These are phyloP conservation scores for Encarsia formosa DNA, from an alignment of 2,888 invertebrate genomes.

Conservation along the genomic window DNA sequence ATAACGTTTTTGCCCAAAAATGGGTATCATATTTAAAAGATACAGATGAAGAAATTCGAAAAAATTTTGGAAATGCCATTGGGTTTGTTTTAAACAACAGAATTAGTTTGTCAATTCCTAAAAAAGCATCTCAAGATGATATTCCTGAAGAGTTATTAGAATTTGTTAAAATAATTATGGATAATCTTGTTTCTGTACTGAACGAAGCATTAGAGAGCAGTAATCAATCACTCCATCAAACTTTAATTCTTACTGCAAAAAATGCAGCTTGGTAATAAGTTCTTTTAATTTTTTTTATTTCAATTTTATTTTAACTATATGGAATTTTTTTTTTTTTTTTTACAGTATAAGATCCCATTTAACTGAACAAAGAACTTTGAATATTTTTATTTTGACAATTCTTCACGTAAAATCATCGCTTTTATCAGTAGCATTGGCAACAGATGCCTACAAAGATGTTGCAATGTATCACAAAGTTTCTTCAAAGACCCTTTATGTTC, in stretches of 20 bases:
- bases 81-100: conserved; percentile 41
- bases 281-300: neutral
- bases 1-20: conserved; percentile 40
- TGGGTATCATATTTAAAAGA: conserved; percentile 51
- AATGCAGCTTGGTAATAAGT: conserved; percentile 52
- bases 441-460: conserved; percentile 57
- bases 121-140: conserved; percentile 44
- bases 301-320: neutral
- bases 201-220: conserved; percentile 51
- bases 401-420: conserved; percentile 58
- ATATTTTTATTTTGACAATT: conserved; percentile 59
- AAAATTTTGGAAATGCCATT: conserved; percentile 44
- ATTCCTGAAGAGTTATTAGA: conserved; percentile 41
- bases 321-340: conserved; percentile 2
- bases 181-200: conserved; percentile 39
- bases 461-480: conserved; percentile 56
- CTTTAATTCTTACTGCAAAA: conserved; percentile 56
- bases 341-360: conserved; percentile 38
- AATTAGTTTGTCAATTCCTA: conserved; percentile 44
- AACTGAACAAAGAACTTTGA: conserved; percentile 53
- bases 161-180: conserved; percentile 52
- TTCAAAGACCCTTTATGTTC: conserved; percentile 59
- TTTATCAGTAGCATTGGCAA: conserved; percentile 55
- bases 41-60: conserved; percentile 41
- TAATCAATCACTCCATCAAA: conserved; percentile 56